Base-by-base conservation (phyloP, 1,140 invertebrate genomes). In the Cydia pomonella region DNA sequence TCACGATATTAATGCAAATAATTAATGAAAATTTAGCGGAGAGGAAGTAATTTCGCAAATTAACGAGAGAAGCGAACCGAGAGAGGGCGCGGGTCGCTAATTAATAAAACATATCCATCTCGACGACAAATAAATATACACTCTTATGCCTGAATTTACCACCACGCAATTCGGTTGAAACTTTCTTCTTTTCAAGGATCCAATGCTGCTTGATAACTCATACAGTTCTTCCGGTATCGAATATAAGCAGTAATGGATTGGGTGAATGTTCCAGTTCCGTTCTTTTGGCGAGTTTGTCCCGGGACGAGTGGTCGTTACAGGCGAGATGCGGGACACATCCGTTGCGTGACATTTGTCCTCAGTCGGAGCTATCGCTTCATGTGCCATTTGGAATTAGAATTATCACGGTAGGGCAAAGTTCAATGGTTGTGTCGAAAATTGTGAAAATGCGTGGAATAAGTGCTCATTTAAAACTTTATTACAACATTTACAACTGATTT, bases 71-170 rank as follows among this genome's bases (percentile, higher is more conserved):
- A 69, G 64, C 64, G 64, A 69, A 38, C 29, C 64, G 64, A 69
- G 25, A 38, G 27, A 18, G 29, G 13, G 29, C 64, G 25, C 16
- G 29, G 64, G 27, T 33, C 64, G 64, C 29, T 69, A 69, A 69
- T 69, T 69, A 69, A 69, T 69, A 69, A 69, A 69, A 69, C 64
- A 69, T 69, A 69, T 69, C 64, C 64, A 69, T 69, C 27, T 38
- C 29, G n/a, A 12, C 16, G 29, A 33, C 64, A 69, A 69, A 69
- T 69, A 69, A 69, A 33, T 33, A 33, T 69, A 33, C 18, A 33
- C 16, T 69, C 64, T 69, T 69, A 33, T 69, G 64, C 64, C 29
- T 33, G 64, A 18, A 66, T 13, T 1, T 33, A n/a, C 44, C n/a
- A 50, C 27, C 4, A 21, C 4, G n/a, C n/a, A 7, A 5, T 18